Percentiles rank a stretch among this genome's conserved stretches.
Conservation (phyloP, 2,797 vertebrate species). For the Etheostoma nigrum region DNA sequence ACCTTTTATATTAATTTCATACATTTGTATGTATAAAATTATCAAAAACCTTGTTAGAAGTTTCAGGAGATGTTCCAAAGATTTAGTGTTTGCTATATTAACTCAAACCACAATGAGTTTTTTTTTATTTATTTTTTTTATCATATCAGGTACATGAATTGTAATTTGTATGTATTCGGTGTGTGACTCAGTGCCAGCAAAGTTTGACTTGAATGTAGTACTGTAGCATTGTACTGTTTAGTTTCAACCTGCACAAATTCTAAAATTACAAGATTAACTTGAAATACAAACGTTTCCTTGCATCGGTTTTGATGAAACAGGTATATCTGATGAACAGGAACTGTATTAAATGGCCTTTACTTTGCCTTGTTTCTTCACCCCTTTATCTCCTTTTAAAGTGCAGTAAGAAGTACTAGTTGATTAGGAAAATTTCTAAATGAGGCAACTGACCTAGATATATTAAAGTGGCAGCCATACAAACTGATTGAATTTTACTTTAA, state of each 20-base stretch:
- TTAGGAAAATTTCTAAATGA: background rate
- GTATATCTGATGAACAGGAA: background rate
- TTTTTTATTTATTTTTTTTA: conserved; percentile 6
- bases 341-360: background rate
- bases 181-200: conserved; percentile 36
- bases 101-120: conserved; percentile 1
- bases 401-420: background rate
- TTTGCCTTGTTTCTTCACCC: conserved; percentile 6
- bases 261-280: background rate
- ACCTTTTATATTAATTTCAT: conserved; percentile 11
- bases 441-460: background rate
- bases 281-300: background rate
- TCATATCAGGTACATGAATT: background rate
- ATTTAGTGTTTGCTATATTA: background rate
- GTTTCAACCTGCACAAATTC: conserved; percentile 9
- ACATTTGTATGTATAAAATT: conserved; percentile 5
- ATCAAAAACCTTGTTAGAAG: background rate
- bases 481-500: background rate
- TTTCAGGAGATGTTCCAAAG: conserved; percentile 6
- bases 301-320: conserved; percentile 4
- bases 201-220: conserved; percentile 16
- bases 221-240: conserved; percentile 7
- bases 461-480: conserved; percentile 16
- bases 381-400: background rate
- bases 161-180: conserved; percentile 17